Percentiles rank a stretch among this genome's conserved stretches.
phyloP scores from a whole-genome alignment of 2,888 invertebrate genomes.

The Gibbula magus region DNA sequence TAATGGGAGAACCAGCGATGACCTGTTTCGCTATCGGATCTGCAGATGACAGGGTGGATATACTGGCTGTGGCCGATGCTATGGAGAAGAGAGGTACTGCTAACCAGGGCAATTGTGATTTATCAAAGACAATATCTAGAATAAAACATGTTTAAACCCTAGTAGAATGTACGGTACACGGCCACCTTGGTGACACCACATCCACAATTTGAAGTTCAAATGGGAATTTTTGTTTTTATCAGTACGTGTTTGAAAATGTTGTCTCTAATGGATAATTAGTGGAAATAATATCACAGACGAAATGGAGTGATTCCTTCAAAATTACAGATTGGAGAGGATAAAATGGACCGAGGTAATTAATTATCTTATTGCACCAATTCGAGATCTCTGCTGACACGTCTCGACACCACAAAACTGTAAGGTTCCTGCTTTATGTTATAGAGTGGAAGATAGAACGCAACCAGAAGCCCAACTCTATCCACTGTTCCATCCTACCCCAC shows the following conservation, averaged over 20 bases:
- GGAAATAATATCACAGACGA: too few relatives aligned
- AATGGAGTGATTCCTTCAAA: too few relatives aligned
- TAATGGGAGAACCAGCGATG: conserved; percentile 70
- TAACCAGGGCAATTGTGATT: not conserved
- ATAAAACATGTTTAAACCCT: not conserved
- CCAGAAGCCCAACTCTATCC: conserved; percentile 67
- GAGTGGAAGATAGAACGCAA: conserved; percentile 72
- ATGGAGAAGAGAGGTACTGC: conserved; percentile 67
- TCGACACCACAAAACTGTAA: too few relatives aligned
- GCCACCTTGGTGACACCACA: not conserved
- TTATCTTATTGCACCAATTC: too few relatives aligned
- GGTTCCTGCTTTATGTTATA: conserved; percentile 26
- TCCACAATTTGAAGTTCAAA: too few relatives aligned
- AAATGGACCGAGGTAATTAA: too few relatives aligned
- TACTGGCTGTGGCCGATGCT: conserved; percentile 69
- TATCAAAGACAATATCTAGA: not conserved
- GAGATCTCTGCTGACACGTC: too few relatives aligned
- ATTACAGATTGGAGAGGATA: too few relatives aligned
- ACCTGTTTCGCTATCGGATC: conserved; percentile 69
- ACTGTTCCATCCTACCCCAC: conserved; percentile 70
- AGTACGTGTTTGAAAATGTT: too few relatives aligned
- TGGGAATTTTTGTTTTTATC: too few relatives aligned
- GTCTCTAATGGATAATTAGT: too few relatives aligned
- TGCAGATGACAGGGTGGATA: conserved; percentile 61
- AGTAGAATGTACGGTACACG: not conserved